phyloP scores from a whole-genome alignment of 2,113 vertebrate genomes.

The Cisticola juncidis region DNA sequence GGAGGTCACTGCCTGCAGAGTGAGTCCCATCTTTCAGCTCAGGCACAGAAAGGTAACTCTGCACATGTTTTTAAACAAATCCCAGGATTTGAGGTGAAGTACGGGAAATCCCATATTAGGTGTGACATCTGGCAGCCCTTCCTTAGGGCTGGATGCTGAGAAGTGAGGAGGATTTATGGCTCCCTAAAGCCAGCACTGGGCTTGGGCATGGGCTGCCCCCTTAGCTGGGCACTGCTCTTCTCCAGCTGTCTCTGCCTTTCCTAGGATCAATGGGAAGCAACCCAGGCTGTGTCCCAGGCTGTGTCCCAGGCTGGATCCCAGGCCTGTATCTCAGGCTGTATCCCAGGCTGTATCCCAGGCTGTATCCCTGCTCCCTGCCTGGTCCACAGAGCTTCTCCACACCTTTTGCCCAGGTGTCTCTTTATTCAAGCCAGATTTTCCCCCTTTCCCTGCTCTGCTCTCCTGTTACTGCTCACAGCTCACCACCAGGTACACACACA shows the following conservation, averaged over 20 bases:
- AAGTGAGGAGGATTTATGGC: background rate
- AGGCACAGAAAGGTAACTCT: background rate
- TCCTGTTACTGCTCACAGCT: background rate
- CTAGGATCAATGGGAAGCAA: background rate
- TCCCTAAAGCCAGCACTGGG: background rate
- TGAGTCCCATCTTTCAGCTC: background rate
- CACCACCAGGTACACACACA: background rate
- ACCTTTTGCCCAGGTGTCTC: background rate
- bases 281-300: background rate
- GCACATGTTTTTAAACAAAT: background rate
- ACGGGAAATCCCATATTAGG: background rate
- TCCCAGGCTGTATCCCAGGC: background rate
- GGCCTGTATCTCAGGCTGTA: background rate
- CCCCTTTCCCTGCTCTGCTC: background rate
- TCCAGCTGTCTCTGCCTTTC: background rate
- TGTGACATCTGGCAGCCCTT: background rate
- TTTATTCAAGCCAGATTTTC: background rate
- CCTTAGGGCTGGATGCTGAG: background rate
- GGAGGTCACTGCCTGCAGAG: background rate
- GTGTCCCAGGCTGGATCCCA: too few relatives aligned
- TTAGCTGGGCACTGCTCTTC: background rate
- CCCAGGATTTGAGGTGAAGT: background rate
- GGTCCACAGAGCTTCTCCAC: background rate
- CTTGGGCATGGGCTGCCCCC: accelerated
- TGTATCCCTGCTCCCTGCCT: background rate